These are phyloP conservation scores for Adrianichthys oophorus DNA, from an alignment of 2,797 vertebrate species.

Conservation along the genomic window DNA sequence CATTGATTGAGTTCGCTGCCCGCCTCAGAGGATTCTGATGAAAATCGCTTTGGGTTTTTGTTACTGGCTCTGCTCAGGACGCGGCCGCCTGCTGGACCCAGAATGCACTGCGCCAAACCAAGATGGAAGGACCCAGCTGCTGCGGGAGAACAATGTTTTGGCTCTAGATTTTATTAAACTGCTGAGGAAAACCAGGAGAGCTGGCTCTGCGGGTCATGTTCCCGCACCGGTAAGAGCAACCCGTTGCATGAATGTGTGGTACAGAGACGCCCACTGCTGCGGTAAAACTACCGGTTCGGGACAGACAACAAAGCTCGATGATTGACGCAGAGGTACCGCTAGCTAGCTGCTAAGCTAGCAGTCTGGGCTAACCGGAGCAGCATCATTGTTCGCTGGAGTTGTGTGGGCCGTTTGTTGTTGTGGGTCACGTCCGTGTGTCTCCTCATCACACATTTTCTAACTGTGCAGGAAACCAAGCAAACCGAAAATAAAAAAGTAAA, in stretches of 20 bases:
- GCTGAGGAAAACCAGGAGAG: conserved; percentile 53
- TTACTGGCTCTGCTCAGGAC: conserved; percentile 54
- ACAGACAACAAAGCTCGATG: conserved; percentile 76
- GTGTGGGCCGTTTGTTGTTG: conserved; percentile 72
- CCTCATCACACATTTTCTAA: conserved; percentile 48
- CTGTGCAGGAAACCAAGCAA: conserved; percentile 19
- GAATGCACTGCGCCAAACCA: conserved; percentile 80
- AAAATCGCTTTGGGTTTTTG: not conserved
- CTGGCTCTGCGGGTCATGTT: conserved; percentile 63
- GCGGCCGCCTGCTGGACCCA: conserved; percentile 72
- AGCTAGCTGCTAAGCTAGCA: conserved; percentile 68
- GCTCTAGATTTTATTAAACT: conserved; percentile 68
- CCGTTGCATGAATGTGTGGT: not conserved
- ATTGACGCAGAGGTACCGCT: conserved; percentile 41
- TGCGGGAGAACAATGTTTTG: conserved; percentile 83
- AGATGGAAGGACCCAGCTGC: conserved; percentile 83
- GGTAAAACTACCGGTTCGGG: conserved; percentile 29
- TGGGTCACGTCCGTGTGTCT: conserved; percentile 54
- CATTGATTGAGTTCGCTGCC: no score
- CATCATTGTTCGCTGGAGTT: conserved; percentile 80
- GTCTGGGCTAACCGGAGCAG: conserved; percentile 66
- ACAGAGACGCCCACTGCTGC: not conserved
- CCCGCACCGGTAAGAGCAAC: conserved; percentile 74
- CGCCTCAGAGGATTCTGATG: no score
- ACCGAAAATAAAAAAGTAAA: not conserved